These are phyloP conservation scores for Propithecus perrieri DNA, from an alignment of 2,797 vertebrate species.

Conservation along the genomic window DNA sequence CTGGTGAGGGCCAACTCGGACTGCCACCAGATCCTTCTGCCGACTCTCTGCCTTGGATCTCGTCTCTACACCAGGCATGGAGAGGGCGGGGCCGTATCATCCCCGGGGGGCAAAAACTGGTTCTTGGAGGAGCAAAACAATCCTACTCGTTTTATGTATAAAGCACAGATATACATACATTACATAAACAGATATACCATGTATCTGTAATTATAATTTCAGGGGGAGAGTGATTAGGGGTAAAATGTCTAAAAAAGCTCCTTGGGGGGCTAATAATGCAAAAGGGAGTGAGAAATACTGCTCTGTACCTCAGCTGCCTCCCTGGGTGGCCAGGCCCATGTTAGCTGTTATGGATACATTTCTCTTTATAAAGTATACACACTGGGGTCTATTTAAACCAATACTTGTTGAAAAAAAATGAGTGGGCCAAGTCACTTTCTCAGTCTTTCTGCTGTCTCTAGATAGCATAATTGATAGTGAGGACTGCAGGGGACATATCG, in stretches of 20 bases:
- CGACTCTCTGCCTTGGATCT: neutral
- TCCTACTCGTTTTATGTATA: neutral
- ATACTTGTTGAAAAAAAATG: neutral
- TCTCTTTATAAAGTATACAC: neutral
- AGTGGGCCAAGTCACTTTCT: neutral
- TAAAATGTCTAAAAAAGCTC: neutral
- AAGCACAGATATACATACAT: neutral
- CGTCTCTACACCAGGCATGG: neutral
- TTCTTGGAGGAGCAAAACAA: neutral
- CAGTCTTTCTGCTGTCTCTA: neutral
- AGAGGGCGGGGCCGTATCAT: fast-evolving
- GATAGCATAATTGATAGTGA: neutral
- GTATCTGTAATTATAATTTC: neutral
- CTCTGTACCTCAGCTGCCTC: neutral
- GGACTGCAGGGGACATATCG: neutral
- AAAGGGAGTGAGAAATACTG: neutral
- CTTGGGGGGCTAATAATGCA: neutral
- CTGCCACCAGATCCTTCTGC: neutral
- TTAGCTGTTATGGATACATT: neutral
- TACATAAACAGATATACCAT: neutral
- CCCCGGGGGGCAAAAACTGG: neutral
- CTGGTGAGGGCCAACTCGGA: too few species aligned
- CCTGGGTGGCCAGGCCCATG: neutral
- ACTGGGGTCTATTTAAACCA: neutral
- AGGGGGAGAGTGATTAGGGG: neutral